A percentile compares a stretch with the other conserved stretches of the same genome.
phyloP scores from a whole-genome alignment of 2,113 vertebrate species.

The Xenotilapia longispinis region DNA sequence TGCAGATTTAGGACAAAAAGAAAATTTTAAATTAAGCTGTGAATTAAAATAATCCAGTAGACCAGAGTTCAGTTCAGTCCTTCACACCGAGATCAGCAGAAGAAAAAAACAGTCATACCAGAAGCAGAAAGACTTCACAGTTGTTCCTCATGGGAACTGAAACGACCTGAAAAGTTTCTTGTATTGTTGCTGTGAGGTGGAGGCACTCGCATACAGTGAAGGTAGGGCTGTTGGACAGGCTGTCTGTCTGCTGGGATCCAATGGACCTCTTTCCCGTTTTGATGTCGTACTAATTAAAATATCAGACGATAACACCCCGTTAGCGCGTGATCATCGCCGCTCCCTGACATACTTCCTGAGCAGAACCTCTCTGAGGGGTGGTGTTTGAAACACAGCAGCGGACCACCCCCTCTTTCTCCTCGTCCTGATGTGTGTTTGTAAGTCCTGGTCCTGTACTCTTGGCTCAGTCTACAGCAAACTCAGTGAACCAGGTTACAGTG shows the following conservation, averaged over 20 bases:
- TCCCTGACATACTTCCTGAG: constrained; percentile 43
- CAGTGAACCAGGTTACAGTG: neutral
- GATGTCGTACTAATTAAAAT: constrained; percentile 58
- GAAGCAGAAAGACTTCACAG: neutral
- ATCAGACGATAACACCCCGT: constrained; percentile 13
- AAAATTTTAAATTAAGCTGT: neutral
- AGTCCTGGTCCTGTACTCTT: constrained; percentile 14
- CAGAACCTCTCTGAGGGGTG: constrained; percentile 18
- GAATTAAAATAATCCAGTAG: neutral
- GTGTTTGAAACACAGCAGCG: constrained; percentile 20
- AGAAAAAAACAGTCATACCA: neutral
- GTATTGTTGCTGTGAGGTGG: neutral
- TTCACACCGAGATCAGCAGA: neutral
- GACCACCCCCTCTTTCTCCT: constrained; percentile 27
- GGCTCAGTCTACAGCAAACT: neutral
- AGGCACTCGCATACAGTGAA: neutral
- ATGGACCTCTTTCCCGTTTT: constrained; percentile 54
- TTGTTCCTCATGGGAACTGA: neutral
- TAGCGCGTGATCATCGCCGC: neutral
- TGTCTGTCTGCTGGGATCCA: constrained; percentile 29
- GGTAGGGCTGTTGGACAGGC: constrained; percentile 50
- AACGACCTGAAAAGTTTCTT: constrained; percentile 4
- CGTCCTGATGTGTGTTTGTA: neutral
- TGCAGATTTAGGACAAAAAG: neutral
- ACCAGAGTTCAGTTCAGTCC: neutral